phyloP scores from a whole-genome alignment of 2,113 vertebrate species.

The Peucedramus taeniatus region DNA sequence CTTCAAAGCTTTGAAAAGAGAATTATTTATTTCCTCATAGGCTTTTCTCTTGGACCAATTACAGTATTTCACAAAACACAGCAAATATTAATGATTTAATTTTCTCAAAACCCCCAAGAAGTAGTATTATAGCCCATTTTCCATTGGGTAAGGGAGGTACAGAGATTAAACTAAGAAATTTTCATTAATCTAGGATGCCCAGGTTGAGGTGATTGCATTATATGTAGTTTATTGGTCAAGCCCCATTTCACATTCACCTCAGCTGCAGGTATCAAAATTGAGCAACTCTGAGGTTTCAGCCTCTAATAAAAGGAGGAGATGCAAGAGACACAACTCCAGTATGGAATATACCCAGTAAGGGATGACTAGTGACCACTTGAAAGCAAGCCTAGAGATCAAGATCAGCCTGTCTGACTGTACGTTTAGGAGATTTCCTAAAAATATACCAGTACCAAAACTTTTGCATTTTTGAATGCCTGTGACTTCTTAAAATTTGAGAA shows the following conservation, averaged over 20 bases:
- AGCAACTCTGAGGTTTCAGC: background rate
- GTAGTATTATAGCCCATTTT: background rate
- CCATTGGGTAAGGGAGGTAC: background rate
- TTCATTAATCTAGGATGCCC: background rate
- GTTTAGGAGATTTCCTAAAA: background rate
- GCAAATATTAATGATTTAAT: background rate
- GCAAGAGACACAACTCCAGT: background rate
- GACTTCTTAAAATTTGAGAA: background rate
- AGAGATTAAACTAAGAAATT: background rate
- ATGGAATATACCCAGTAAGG: background rate
- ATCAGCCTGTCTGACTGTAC: too few species aligned
- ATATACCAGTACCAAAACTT: background rate
- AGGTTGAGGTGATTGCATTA: background rate
- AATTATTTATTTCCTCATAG: background rate
- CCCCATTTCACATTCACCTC: background rate
- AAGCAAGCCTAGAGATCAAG: background rate
- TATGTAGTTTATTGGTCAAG: background rate
- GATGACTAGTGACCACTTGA: background rate
- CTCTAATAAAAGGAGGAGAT: background rate
- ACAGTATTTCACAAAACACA: background rate
- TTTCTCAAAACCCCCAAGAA: background rate
- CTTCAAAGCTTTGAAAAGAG: background rate
- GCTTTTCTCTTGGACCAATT: background rate
- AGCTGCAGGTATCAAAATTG: background rate
- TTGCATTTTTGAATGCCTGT: background rate